phyloP scores from a whole-genome alignment of 1,140 invertebrate genomes.

The Chrysomallon squamiferum region DNA sequence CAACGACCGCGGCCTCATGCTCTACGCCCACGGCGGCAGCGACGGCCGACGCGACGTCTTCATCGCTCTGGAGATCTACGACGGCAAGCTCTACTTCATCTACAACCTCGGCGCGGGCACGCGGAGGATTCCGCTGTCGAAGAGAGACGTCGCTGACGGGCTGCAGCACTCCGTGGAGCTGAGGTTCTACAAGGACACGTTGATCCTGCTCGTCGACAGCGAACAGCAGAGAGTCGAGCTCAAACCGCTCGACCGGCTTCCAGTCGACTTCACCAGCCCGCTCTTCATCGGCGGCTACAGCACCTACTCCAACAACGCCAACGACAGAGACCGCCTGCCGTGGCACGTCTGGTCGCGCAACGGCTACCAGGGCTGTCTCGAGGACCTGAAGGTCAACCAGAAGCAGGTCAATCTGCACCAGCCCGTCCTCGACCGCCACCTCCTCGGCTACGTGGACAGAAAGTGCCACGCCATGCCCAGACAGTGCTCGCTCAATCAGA shows the following conservation, averaged over 20 bases:
- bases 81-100: conserved; percentile 50
- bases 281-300: conserved; percentile 34
- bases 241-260: conserved; percentile 8
- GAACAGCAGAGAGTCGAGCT: conserved; percentile 12
- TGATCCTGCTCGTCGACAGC: conserved; percentile 19
- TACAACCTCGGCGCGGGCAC: conserved; percentile 35
- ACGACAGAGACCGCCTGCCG: conserved; percentile 28
- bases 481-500: conserved; percentile 19
- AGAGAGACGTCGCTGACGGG: conserved; percentile 35
- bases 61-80: conserved; percentile 45
- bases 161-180: conserved; percentile 39
- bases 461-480: conserved; percentile 33
- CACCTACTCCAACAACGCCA: conserved; percentile 12
- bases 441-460: conserved; percentile 25
- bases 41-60: conserved; percentile 50
- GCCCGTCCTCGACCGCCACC: conserved; percentile 7
- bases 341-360: conserved; percentile 49
- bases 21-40: conserved; percentile 74
- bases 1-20: conserved; percentile 77
- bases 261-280: not conserved
- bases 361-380: conserved; percentile 51
- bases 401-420: conserved; percentile 25
- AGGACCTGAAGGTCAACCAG: conserved; percentile 36
- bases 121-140: conserved; percentile 22
- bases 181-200: not conserved